These are phyloP conservation scores for Caranx ignobilis DNA, from an alignment of 2,113 vertebrate genomes.

Conservation along the genomic window DNA sequence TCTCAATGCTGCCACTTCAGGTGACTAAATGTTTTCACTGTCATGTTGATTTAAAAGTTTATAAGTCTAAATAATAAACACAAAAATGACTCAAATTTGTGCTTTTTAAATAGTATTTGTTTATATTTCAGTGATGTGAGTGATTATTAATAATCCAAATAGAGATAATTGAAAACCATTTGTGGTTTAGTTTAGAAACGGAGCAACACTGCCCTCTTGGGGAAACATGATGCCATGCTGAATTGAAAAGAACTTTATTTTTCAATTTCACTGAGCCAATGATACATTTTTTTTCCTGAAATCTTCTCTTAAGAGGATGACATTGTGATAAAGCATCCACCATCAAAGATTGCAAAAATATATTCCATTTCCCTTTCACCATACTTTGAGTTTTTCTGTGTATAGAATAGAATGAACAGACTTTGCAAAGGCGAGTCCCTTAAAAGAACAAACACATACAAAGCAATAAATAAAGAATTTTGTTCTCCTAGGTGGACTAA, in stretches of 20 bases:
- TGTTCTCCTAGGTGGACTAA: constrained; percentile 57
- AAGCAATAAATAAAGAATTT: constrained; percentile 71
- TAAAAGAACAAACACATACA: constrained; percentile 53
- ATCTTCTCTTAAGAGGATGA: constrained; percentile 64
- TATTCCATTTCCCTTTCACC: constrained; percentile 74
- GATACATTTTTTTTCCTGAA: constrained; percentile 64
- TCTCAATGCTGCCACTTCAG: neutral
- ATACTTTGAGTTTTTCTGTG: constrained; percentile 59
- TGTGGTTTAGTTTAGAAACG: neutral
- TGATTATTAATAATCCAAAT: no score
- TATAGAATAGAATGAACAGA: constrained; percentile 59
- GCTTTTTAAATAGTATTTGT: neutral
- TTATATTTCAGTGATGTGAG: neutral
- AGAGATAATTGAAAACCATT: neutral
- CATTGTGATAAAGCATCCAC: constrained; percentile 55
- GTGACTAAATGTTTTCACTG: constrained; percentile 2
- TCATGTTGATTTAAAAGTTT: neutral
- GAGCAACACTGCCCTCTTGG: constrained; percentile 46
- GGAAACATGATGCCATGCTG: constrained; percentile 21
- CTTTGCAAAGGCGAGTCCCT: constrained; percentile 50
- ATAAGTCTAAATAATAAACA: constrained; percentile 9
- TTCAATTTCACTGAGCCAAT: constrained; percentile 64
- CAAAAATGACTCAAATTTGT: neutral
- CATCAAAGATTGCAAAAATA: constrained; percentile 76
- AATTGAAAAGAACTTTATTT: constrained; percentile 73